Base-by-base conservation (phyloP, 2,113 vertebrate species). In the Ptilorrhoa leucosticta region DNA sequence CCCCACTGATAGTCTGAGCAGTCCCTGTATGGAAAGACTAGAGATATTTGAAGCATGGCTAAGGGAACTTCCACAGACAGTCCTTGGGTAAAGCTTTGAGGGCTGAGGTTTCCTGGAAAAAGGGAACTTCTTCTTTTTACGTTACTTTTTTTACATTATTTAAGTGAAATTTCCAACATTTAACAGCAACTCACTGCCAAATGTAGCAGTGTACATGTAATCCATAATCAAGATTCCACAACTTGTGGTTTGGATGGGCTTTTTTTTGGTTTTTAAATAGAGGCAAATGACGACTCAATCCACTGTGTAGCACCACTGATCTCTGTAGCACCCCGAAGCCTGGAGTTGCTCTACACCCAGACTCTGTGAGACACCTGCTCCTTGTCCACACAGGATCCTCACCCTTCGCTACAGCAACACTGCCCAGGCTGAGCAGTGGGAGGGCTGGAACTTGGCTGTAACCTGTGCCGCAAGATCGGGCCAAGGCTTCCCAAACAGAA, bases 381-480 rank as follows among this genome's bases (percentile, higher is more conserved):
- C 45, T 54, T 19, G 26, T 53, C 68, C 40, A 3, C 56, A 18
- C 2, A 42, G 53, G 24, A 86, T 31, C 42, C 40, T 77, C 9
- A 2, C 30, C 53, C 21, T 18, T 1, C 17, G 42, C 54, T 33
- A 35, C 47, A 31, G 40, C 31, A 80, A 21, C 0, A 0, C 44
- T 24, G 22, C 31, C 58, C 40, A 45, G 22, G 37, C 19, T 61
- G 31, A 81, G 45, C 14, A 3, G 26, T 2, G 28, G 15, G 9
- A 70, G 50, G 21, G n/a, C 18, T 4, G 8, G 60, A 54, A 63
- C 27, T 45, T 5, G 0, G 66, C 66, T 66, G 14, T 30, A 27
- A 27, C 37, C 30, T 20, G 21, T 3, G 44, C 56, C 51, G 14
- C 9, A 50, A 33, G 3, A 2, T 20, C 3, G 1, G 40, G 39